Evolutionary conservation across 92 coral and sea anemone species (phyloP).

Genomic region (Bergia puertoricense): DNA sequence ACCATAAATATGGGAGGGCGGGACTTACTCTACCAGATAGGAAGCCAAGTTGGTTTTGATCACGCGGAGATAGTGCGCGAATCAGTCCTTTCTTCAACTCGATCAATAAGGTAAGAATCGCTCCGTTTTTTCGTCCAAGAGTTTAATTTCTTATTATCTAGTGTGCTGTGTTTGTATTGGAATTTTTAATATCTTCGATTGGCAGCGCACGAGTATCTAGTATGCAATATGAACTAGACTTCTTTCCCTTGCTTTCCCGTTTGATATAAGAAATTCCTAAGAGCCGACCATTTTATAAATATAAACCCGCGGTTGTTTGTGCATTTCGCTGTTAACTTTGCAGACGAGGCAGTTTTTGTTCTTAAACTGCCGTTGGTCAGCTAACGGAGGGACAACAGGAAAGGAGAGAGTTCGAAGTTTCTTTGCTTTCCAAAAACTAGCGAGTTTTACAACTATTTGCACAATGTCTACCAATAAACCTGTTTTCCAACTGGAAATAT

Average conservation of each 20-base stretch:
- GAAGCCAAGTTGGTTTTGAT: constrained; percentile 17
- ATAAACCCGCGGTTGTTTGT: neutral
- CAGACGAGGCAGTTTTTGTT: neutral
- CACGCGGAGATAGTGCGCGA: neutral
- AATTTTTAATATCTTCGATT: neutral
- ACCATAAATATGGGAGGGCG: constrained; percentile 34
- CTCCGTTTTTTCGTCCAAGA: neutral
- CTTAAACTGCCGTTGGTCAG: neutral
- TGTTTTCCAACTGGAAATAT: neutral
- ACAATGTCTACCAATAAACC: neutral
- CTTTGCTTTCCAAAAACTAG: neutral
- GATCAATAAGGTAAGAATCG: constrained; percentile 1
- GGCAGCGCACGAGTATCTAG: neutral
- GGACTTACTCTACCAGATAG: constrained; percentile 6
- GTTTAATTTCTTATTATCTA: neutral
- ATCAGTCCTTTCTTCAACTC: neutral
- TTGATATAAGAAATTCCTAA: neutral
- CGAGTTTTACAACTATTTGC: neutral
- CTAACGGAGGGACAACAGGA: neutral
- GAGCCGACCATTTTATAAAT: neutral
- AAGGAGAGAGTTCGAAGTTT: neutral
- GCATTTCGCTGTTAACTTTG: neutral
- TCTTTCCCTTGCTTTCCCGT: neutral
- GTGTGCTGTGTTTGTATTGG: neutral
- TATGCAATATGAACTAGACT: neutral